These are phyloP conservation scores for Brachyalestes nurse DNA, from an alignment of 2,797 vertebrate species.

Conservation along the genomic window DNA sequence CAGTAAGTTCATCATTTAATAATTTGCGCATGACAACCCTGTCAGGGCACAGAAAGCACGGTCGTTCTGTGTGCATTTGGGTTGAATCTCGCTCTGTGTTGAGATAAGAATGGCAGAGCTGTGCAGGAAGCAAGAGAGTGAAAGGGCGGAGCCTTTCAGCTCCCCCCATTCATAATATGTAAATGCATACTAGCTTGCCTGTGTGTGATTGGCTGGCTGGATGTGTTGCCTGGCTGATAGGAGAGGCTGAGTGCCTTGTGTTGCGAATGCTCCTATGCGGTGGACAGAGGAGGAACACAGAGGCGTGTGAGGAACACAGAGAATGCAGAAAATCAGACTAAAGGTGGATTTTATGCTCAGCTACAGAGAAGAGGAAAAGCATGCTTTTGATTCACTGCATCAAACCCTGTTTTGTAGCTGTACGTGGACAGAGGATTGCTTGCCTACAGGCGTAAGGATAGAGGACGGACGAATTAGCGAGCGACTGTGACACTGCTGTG, in stretches of 20 bases:
- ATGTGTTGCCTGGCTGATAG: constrained; percentile 71
- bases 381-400: constrained; percentile 8
- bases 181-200: constrained; percentile 74
- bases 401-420: constrained; percentile 1
- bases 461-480: constrained; percentile 22
- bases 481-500: constrained; percentile 25
- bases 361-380: constrained; percentile 22
- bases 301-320: constrained; percentile 47
- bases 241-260: constrained; percentile 59
- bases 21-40: constrained; percentile 29
- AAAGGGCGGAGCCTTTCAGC: constrained; percentile 54
- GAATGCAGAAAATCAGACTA: constrained; percentile 43
- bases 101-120: constrained; percentile 51
- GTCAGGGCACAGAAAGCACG: neutral
- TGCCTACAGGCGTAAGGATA: neutral
- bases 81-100: constrained; percentile 39
- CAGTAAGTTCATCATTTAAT: constrained; percentile 57
- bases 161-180: constrained; percentile 74
- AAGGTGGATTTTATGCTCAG: constrained; percentile 25
- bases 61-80: constrained; percentile 32
- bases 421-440: neutral
- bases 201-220: constrained; percentile 70
- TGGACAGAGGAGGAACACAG: constrained; percentile 65
- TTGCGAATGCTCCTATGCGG: constrained; percentile 66
- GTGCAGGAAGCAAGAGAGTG: constrained; percentile 43